A percentile compares a stretch with the other conserved stretches of the same genome.
Conservation (phyloP, 1,140 invertebrate genomes). For the Scaptomyza graminum region DNA sequence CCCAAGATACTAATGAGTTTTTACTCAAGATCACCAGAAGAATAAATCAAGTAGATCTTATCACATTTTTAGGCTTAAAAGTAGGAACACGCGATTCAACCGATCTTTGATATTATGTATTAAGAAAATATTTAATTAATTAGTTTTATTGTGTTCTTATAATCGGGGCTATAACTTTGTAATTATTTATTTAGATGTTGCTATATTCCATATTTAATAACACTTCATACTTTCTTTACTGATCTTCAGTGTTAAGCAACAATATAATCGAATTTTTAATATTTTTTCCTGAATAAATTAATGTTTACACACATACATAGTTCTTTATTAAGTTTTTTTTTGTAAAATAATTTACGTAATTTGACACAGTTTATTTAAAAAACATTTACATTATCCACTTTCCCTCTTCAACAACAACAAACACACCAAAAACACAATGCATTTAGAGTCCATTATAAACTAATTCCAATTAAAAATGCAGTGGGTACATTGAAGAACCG, state of each 20-base stretch:
- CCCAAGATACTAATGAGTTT: no score
- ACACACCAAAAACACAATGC: constrained; percentile 1
- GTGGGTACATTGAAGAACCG: constrained; percentile 10
- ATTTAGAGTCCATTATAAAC: neutral
- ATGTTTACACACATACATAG: neutral
- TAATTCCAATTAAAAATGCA: constrained; percentile 31
- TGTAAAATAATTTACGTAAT: neutral
- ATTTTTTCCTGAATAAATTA: no score
- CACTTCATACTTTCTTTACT: neutral
- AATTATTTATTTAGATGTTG: no score
- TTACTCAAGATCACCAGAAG: no score
- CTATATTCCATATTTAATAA: no score
- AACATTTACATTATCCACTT: constrained; percentile 1
- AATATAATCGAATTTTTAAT: neutral
- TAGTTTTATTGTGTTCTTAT: no score
- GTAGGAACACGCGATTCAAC: no score
- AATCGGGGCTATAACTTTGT: no score
- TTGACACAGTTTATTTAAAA: neutral
- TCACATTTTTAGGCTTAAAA: no score
- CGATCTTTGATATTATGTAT: neutral
- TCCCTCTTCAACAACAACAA: constrained; percentile 1
- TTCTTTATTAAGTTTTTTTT: neutral
- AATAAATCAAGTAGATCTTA: no score
- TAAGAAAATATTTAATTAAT: neutral
- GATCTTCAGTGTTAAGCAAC: neutral